phyloP scores from a whole-genome alignment of 2,113 vertebrate genomes.

The Chaenocephalus aceratus region DNA sequence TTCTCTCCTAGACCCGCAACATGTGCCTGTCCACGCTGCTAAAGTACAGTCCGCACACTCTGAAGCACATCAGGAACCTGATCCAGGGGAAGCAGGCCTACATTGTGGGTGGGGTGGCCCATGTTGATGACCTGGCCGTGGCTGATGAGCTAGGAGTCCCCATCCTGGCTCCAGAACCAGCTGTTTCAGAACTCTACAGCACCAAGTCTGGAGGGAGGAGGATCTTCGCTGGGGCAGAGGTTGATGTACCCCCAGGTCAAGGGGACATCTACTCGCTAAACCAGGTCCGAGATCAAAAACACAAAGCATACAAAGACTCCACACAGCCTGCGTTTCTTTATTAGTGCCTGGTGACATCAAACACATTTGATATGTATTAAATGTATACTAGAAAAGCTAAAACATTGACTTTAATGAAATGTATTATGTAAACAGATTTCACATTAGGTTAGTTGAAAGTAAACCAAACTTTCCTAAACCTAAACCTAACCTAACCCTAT shows the following conservation, averaged over 20 bases:
- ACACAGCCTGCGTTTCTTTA: not conserved
- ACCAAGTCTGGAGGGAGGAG: conserved; percentile 89
- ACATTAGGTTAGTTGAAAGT: too few relatives aligned
- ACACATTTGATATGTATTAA: not conserved
- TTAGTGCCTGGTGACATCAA: not conserved
- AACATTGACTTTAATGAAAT: too few relatives aligned
- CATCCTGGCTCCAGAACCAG: conserved; percentile 87
- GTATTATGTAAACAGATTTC: too few relatives aligned
- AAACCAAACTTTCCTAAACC: too few relatives aligned
- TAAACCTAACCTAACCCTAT: too few relatives aligned
- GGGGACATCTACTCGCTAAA: conserved; percentile 81
- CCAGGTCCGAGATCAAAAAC: conserved; percentile 82
- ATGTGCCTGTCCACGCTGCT: conserved; percentile 91
- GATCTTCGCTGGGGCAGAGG: conserved; percentile 83
- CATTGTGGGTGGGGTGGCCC: conserved; percentile 85
- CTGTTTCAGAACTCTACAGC: conserved; percentile 85
- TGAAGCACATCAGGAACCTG: conserved; percentile 86
- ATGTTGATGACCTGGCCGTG: conserved; percentile 89
- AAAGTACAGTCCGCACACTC: conserved; percentile 89
- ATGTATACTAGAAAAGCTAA: too few relatives aligned
- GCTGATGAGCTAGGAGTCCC: conserved; percentile 89
- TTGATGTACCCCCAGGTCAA: conserved; percentile 86
- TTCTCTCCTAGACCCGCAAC: conserved; percentile 81
- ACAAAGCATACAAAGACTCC: not conserved
- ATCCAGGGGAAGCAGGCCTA: conserved; percentile 87